Evolutionary conservation across 2,888 invertebrate species (phyloP).

Genomic region (Orchestes rusci): DNA sequence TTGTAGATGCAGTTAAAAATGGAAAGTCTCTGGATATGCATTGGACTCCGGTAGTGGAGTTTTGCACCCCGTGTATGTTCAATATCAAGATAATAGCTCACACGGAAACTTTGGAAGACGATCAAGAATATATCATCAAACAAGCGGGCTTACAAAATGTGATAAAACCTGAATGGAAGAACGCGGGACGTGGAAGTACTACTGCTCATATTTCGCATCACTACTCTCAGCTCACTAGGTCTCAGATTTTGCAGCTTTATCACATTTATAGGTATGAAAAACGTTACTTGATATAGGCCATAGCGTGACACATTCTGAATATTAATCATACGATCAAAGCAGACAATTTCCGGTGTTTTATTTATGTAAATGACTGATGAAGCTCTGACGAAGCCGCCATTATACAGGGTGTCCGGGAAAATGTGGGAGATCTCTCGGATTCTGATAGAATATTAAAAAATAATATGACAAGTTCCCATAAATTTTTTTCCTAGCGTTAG

Average conservation of each 20-base stretch:
- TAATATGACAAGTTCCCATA: too few relatives aligned
- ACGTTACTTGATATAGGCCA: conserved; percentile 1
- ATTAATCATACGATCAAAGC: too few relatives aligned
- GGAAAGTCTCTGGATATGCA: conserved; percentile 73
- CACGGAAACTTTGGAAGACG: conserved; percentile 77
- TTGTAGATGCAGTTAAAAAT: conserved; percentile 61
- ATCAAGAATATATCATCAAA: conserved; percentile 75
- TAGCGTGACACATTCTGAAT: too few relatives aligned
- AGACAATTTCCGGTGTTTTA: too few relatives aligned
- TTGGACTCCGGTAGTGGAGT: conserved; percentile 76
- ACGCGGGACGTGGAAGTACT: conserved; percentile 69
- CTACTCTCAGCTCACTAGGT: conserved; percentile 66
- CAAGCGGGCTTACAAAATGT: conserved; percentile 66
- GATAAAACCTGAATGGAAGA: conserved; percentile 77
- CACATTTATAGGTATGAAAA: conserved; percentile 64
- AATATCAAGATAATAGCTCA: conserved; percentile 67
- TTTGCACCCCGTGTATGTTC: conserved; percentile 81
- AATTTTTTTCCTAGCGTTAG: too few relatives aligned
- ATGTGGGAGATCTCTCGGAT: too few relatives aligned
- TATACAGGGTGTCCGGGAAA: too few relatives aligned
- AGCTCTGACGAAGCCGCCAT: too few relatives aligned
- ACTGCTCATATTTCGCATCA: conserved; percentile 65
- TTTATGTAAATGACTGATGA: too few relatives aligned
- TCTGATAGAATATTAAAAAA: too few relatives aligned
- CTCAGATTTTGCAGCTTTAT: conserved; percentile 69